Percentiles rank a stretch among this genome's conserved stretches.
Evolutionary conservation across 2,888 invertebrate species (phyloP).

Genomic region (Mellilla xanthometata): DNA sequence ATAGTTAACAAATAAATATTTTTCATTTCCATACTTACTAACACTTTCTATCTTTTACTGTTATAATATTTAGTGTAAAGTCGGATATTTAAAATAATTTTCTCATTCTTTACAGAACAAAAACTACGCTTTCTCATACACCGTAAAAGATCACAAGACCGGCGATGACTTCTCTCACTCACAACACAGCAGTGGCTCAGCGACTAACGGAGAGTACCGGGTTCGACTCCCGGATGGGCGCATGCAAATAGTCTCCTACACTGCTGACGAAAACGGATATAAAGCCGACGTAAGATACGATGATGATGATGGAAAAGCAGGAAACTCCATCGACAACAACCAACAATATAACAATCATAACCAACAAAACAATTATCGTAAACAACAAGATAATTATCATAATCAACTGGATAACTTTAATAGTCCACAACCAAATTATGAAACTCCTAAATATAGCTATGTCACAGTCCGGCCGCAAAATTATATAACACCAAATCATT

Average conservation of each 20-base stretch:
- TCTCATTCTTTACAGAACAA: constrained; percentile 51
- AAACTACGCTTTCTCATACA: constrained; percentile 86
- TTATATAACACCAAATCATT: constrained; percentile 6
- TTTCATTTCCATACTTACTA: no score
- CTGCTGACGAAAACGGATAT: constrained; percentile 86
- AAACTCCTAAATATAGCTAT: constrained; percentile 11
- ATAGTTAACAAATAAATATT: no score
- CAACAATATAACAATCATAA: constrained; percentile 25
- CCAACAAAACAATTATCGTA: constrained; percentile 18
- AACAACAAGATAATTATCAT: constrained; percentile 12
- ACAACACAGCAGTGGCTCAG: constrained; percentile 83
- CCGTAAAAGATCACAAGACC: constrained; percentile 83
- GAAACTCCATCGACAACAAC: constrained; percentile 38
- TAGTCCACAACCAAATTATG: constrained; percentile 4
- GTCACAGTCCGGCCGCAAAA: background rate
- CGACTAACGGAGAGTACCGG: constrained; percentile 86
- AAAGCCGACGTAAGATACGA: constrained; percentile 86
- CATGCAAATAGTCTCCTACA: constrained; percentile 85
- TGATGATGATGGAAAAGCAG: constrained; percentile 47
- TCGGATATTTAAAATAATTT: no score
- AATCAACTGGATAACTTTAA: constrained; percentile 24
- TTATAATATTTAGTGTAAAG: no score
- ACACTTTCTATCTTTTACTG: no score
- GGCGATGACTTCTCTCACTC: constrained; percentile 87
- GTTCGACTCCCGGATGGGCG: constrained; percentile 87